phyloP scores from a whole-genome alignment of 92 coral and sea anemone species.

The Heliopora coerulea region DNA sequence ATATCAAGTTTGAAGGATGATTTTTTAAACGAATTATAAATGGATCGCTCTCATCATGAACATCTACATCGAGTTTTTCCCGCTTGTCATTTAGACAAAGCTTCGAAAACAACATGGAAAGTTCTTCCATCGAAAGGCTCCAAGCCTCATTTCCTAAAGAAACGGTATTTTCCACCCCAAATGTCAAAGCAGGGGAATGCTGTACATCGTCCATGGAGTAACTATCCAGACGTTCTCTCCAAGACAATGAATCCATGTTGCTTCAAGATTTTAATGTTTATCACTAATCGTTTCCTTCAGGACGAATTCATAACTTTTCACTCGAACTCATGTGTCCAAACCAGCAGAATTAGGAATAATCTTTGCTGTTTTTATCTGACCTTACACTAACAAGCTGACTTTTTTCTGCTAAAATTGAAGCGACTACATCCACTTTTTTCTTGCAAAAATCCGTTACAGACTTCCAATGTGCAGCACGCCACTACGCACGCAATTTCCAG shows the following conservation, averaged over 20 bases:
- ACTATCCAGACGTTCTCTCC: neutral
- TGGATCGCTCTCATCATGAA: neutral
- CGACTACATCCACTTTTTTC: too few species aligned
- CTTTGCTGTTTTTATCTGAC: too few species aligned
- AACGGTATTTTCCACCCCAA: neutral
- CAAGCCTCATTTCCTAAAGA: neutral
- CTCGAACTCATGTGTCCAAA: too few species aligned
- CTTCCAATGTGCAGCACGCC: neutral
- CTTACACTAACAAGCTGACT: too few species aligned
- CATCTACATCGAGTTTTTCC: neutral
- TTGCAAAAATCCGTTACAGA: neutral
- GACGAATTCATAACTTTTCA: too few species aligned
- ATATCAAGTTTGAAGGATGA: neutral
- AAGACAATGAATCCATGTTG: too few species aligned
- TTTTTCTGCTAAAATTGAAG: too few species aligned
- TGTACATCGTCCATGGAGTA: neutral
- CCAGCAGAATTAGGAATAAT: too few species aligned
- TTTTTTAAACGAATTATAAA: conserved; percentile 18
- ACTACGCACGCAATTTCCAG: neutral
- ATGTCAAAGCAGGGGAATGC: neutral
- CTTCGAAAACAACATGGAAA: conserved; percentile 27
- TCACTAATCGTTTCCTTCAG: too few species aligned
- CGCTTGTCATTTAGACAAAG: conserved; percentile 10
- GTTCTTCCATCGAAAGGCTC: neutral
- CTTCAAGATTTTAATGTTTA: too few species aligned